These are phyloP conservation scores for Coenobita brevimanus DNA, from an alignment of 1,140 invertebrate genomes.

Conservation along the genomic window DNA sequence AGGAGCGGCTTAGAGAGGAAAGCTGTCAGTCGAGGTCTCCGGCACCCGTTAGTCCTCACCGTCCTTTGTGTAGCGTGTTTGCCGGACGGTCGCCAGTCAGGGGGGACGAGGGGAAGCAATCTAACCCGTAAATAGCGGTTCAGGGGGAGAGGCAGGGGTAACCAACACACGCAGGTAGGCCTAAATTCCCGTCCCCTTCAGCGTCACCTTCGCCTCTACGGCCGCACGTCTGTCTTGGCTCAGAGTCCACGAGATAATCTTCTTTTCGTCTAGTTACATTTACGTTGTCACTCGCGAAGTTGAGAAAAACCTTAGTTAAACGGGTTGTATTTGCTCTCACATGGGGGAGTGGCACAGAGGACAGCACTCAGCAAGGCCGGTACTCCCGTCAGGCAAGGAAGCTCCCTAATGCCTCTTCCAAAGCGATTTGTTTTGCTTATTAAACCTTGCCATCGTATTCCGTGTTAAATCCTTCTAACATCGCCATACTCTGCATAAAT, in stretches of 20 bases:
- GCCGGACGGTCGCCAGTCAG: constrained; percentile 17
- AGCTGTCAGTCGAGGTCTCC: neutral
- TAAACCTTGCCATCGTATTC: too few species aligned
- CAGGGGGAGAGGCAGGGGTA: constrained; percentile 6
- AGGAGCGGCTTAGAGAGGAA: too few species aligned
- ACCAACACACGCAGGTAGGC: neutral
- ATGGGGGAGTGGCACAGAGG: neutral
- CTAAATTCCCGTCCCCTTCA: neutral
- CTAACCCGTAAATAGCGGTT: constrained; percentile 51
- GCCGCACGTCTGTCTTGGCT: too few species aligned
- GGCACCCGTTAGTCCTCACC: neutral
- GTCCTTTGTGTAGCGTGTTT: constrained; percentile 37
- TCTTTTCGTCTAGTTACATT: constrained; percentile 46
- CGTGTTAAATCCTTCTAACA: too few species aligned
- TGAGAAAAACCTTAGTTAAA: constrained; percentile 27
- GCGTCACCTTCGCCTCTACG: neutral
- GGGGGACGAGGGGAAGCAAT: constrained; percentile 40
- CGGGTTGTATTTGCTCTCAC: neutral
- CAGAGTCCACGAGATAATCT: constrained; percentile 3
- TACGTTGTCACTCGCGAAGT: constrained; percentile 33
- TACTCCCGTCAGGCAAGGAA: too few species aligned
- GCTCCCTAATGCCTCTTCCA: too few species aligned
- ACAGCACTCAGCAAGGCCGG: too few species aligned
- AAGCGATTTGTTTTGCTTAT: too few species aligned
- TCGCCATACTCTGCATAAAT: too few species aligned